A percentile compares a stretch with the other conserved stretches of the same genome.
These are phyloP conservation scores for Diploptera punctata DNA, from an alignment of 2,888 invertebrate genomes.

Conservation along the genomic window DNA sequence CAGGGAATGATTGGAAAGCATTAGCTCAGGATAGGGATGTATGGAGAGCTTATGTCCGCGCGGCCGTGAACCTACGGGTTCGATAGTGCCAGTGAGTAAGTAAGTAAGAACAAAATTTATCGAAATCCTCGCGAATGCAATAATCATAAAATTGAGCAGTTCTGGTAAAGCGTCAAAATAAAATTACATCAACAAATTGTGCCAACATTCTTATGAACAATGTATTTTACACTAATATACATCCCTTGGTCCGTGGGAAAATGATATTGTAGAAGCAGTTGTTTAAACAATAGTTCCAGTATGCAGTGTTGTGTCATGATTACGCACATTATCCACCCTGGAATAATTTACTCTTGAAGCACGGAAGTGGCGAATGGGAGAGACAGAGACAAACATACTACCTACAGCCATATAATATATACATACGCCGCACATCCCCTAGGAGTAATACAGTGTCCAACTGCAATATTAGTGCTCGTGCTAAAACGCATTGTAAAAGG, in stretches of 20 bases:
- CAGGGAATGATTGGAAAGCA: no score
- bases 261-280: not conserved
- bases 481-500: not conserved
- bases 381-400: not conserved
- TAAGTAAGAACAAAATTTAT: no score
- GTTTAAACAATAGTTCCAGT: not conserved
- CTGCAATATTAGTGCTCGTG: not conserved
- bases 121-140: no score
- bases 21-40: no score
- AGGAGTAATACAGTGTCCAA: not conserved
- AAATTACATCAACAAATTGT: no score
- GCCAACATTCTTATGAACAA: not conserved
- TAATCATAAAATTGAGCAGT: no score
- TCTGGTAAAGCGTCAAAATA: no score
- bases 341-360: not conserved
- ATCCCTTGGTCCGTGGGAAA: not conserved
- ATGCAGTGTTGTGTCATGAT: not conserved
- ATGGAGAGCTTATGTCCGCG: no score
- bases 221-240: not conserved
- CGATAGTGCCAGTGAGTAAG: no score
- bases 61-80: no score
- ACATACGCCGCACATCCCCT: not conserved
- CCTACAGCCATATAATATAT: not conserved
- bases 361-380: slow-evolving; percentile 2
- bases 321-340: not conserved